A percentile compares a stretch with the other conserved stretches of the same genome.
These are phyloP conservation scores for Strix uralensis DNA, from an alignment of 2,113 vertebrate species.

Conservation along the genomic window DNA sequence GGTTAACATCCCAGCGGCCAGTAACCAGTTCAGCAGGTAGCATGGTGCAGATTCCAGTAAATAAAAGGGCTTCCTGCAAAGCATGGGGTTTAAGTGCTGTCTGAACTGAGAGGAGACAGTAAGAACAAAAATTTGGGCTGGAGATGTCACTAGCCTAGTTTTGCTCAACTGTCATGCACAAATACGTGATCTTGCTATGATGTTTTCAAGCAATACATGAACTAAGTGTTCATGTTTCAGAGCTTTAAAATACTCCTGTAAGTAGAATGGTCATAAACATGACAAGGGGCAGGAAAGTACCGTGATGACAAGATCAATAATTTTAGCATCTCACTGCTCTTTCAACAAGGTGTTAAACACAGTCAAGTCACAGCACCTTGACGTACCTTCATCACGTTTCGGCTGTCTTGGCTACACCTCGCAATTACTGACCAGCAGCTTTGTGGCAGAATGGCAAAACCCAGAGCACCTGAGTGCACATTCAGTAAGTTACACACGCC, in stretches of 20 bases:
- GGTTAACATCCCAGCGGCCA: neutral
- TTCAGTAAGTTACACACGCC: neutral
- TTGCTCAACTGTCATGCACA: neutral
- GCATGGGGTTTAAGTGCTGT: fast-evolving
- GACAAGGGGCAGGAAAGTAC: neutral
- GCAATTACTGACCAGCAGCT: fast-evolving
- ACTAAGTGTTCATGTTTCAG: neutral
- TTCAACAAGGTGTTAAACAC: neutral
- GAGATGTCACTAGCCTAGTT: neutral
- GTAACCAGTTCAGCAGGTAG: neutral
- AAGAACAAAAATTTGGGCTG: neutral
- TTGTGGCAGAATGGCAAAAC: neutral
- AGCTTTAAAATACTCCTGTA: neutral
- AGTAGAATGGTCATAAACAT: neutral
- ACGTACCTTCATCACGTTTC: neutral
- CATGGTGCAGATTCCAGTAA: neutral
- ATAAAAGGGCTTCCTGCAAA: neutral
- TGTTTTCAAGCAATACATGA: neutral
- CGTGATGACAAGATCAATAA: fast-evolving
- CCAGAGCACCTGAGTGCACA: fast-evolving
- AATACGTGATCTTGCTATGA: neutral
- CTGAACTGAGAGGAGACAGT: neutral
- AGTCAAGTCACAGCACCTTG: fast-evolving
- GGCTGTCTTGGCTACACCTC: neutral
- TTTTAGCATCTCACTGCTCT: neutral